Conservation (phyloP, 2,113 vertebrate species). For the human (Homo sapiens) region DNA sequence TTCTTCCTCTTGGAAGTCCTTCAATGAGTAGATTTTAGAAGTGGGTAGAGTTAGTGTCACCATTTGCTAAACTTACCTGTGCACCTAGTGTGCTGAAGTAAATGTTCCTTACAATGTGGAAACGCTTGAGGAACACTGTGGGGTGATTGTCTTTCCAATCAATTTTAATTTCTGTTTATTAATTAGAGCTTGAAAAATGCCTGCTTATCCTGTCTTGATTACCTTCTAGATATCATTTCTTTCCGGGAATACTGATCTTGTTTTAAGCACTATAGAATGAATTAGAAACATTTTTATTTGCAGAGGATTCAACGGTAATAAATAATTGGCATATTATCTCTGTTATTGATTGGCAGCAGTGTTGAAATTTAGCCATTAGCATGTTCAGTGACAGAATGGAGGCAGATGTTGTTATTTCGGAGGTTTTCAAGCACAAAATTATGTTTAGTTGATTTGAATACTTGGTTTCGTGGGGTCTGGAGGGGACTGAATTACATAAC, state of each 20-base stretch:
- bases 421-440: background rate
- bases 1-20: background rate
- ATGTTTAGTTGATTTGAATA: background rate
- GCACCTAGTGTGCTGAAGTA: background rate
- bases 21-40: background rate
- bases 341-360: background rate
- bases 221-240: too few relatives aligned
- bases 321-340: rapidly evolving
- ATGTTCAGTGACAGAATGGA: background rate
- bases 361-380: too few relatives aligned
- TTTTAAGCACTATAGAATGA: background rate
- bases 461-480: background rate
- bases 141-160: background rate
- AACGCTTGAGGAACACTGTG: background rate
- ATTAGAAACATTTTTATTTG: background rate
- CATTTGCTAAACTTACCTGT: too few relatives aligned
- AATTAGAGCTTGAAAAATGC: background rate
- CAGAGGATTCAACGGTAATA: background rate
- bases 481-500: background rate
- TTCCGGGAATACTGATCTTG: background rate
- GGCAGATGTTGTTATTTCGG: background rate
- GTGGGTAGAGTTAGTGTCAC: too few relatives aligned
- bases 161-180: background rate
- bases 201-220: background rate
- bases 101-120: background rate